Evolutionary conservation across 2,888 invertebrate species (phyloP), one percentile per base, ranked within the genome.

Genomic region (Melanostoma mellinum): DNA sequence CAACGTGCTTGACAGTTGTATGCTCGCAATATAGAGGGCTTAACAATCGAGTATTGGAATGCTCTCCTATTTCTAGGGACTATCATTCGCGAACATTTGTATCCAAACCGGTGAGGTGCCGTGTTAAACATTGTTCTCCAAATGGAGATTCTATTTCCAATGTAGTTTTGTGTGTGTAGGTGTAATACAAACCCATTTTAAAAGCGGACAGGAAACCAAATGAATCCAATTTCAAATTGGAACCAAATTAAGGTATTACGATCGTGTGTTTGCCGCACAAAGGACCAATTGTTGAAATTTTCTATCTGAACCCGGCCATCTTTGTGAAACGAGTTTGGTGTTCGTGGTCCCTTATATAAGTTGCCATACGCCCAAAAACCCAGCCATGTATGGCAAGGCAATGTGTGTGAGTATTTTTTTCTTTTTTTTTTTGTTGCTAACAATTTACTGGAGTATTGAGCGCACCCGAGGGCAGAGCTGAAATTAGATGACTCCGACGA

Each of bases 221-320:
- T 78, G 73, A 78, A 68, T 78, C 78, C 69, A 73, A 78, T 79
- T 73, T 74, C 69, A 78, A 84, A 84, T 79, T 84, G 78, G 73
- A 84, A 74, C 78, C 78, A 74, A 84, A 84, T 84, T 84, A 84
- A 78, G 78, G 82, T 69, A 78, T 79, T 74, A 65, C 69, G 55
- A 63, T 65, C 38, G 58, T 58, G 61, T 74, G 78, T 74, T 71
- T 74, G 74, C 58, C 20, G 68, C 36, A 65, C 69, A 78, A 68
- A 68, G 58, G 63, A 65, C 63, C 73, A 69, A 78, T 82, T 82
- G 72, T 63, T 68, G 78, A 63, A 67, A 71, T 50, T 61, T 60
- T 73, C 74, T 48, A 68, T 60, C 44, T 48, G 52, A 52, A 46
- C 10, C 33, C 44, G 53, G 20, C 10, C 48, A 30, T 48, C 38